A percentile compares a stretch with the other conserved stretches of the same genome.
Evolutionary conservation across 2,797 vertebrate genomes (phyloP).

Genomic region (Micropoecilia bifurca): DNA sequence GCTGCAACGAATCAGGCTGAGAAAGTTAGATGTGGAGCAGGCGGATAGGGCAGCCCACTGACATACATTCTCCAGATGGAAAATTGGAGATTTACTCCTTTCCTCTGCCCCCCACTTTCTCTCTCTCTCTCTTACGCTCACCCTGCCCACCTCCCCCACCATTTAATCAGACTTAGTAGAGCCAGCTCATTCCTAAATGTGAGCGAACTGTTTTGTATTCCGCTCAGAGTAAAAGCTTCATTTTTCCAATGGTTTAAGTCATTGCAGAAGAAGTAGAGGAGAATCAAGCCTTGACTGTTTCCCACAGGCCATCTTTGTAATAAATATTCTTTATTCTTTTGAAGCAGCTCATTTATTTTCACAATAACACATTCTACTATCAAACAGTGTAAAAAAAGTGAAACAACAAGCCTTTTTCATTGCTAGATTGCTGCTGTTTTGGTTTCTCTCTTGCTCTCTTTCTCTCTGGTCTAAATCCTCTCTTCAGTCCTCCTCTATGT

Average conservation of each 20-base stretch:
- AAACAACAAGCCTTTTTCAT: constrained; percentile 36
- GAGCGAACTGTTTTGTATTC: constrained; percentile 49
- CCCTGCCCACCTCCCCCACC: constrained; percentile 43
- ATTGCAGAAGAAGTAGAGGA: constrained; percentile 6
- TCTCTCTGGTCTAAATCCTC: constrained; percentile 4
- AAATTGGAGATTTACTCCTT: constrained; percentile 60
- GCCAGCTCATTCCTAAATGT: constrained; percentile 48
- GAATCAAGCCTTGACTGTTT: constrained; percentile 22
- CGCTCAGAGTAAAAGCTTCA: constrained; percentile 18
- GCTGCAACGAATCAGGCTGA: constrained; percentile 41
- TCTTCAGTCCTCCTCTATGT: constrained; percentile 46
- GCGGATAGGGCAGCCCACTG: constrained; percentile 68
- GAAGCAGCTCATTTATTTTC: constrained; percentile 31
- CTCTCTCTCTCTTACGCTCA: constrained; percentile 26
- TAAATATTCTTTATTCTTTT: constrained; percentile 29
- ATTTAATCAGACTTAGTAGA: constrained; percentile 65
- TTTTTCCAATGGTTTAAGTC: constrained; percentile 29
- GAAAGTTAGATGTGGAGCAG: constrained; percentile 63
- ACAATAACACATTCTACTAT: constrained; percentile 26
- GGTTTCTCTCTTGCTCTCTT: background rate
- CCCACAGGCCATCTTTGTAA: constrained; percentile 20
- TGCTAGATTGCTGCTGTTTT: constrained; percentile 39
- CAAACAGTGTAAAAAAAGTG: constrained; percentile 20
- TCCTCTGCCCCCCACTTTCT: constrained; percentile 37
- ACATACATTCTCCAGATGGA: constrained; percentile 75